Percentiles rank a stretch among this genome's conserved stretches.
Evolutionary conservation across 2,113 vertebrate species (phyloP).

Genomic region (Gyps fulvus): DNA sequence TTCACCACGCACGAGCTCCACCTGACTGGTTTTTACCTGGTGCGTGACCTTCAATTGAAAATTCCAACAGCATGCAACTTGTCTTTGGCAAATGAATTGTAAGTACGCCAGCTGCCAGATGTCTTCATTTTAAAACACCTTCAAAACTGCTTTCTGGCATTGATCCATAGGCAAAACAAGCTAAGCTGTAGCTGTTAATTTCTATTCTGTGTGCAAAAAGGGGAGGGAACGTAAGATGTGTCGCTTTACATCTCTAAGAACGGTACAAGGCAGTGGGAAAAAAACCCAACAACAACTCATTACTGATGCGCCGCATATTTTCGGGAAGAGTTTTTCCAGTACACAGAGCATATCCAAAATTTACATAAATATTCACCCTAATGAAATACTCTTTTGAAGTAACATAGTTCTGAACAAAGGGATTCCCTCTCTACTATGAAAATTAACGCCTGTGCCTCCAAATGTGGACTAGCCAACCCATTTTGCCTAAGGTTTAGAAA

Average conservation of each 20-base stretch:
- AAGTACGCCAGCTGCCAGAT: constrained; percentile 80
- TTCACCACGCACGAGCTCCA: constrained; percentile 55
- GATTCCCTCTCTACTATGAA: constrained; percentile 56
- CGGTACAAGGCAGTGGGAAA: neutral
- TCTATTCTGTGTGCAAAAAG: constrained; percentile 65
- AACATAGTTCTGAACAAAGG: constrained; percentile 65
- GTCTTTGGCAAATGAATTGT: constrained; percentile 78
- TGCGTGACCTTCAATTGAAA: constrained; percentile 74
- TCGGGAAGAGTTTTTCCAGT: constrained; percentile 59
- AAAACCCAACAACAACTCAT: constrained; percentile 20
- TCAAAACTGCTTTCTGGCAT: constrained; percentile 80
- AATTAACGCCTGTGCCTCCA: constrained; percentile 3
- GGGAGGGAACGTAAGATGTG: constrained; percentile 38
- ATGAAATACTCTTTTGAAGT: constrained; percentile 49
- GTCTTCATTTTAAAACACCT: constrained; percentile 83
- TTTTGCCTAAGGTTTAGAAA: constrained; percentile 22
- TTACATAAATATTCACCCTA: constrained; percentile 69
- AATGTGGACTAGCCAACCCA: constrained; percentile 2
- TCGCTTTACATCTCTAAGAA: constrained; percentile 60
- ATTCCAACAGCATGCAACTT: constrained; percentile 74
- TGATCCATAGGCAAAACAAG: constrained; percentile 76
- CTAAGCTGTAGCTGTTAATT: constrained; percentile 71
- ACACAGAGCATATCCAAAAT: constrained; percentile 66
- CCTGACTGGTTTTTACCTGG: constrained; percentile 75
- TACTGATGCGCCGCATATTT: constrained; percentile 27